These are phyloP conservation scores for Enteromius afrohamiltoni DNA, from an alignment of 2,797 vertebrate genomes.

Conservation along the genomic window DNA sequence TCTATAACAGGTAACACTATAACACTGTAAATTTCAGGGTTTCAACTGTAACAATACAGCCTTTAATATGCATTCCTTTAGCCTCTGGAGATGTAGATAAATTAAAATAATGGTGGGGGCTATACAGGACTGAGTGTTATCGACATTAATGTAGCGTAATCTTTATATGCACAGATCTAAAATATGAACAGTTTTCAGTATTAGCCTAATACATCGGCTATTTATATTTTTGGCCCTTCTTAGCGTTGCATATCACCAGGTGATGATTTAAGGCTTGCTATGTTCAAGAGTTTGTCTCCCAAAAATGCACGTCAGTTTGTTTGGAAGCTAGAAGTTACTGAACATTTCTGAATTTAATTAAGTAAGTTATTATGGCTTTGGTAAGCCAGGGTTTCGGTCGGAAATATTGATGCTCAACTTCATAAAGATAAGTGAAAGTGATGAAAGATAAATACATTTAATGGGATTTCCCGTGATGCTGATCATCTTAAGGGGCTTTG, in stretches of 20 bases:
- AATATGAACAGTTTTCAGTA: background rate
- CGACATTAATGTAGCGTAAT: background rate
- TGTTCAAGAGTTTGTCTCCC: background rate
- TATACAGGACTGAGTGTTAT: background rate
- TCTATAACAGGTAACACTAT: too few species aligned
- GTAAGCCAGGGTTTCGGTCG: background rate
- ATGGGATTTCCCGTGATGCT: constrained; percentile 26
- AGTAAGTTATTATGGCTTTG: background rate
- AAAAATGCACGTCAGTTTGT: background rate
- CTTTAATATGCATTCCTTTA: background rate
- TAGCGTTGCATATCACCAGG: background rate
- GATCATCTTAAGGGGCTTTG: constrained; percentile 16
- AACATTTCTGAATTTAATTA: constrained; percentile 18
- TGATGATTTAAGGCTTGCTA: background rate
- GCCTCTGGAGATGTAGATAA: background rate
- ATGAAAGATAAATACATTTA: constrained; percentile 21
- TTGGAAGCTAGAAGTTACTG: background rate
- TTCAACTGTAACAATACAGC: background rate
- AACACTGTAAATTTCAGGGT: too few species aligned
- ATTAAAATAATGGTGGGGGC: background rate
- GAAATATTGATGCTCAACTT: constrained; percentile 12
- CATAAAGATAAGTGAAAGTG: background rate
- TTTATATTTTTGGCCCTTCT: background rate
- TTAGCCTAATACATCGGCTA: background rate
- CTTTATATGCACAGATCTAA: background rate